Conservation (phyloP, 2,113 vertebrate species). For the Vombatus ursinus region DNA sequence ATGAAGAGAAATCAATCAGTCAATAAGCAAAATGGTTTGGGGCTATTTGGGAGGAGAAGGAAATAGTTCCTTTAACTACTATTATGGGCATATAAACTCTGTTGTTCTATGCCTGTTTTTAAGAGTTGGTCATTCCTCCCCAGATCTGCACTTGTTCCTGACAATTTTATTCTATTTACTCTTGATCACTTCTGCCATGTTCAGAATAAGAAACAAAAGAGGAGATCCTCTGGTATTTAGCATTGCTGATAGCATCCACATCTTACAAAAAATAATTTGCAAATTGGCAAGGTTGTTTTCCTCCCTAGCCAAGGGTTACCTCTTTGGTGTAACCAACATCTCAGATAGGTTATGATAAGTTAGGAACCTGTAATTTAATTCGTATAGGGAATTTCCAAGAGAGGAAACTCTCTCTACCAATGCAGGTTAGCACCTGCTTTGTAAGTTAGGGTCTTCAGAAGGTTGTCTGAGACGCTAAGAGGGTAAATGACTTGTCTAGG, state of each 20-base stretch:
- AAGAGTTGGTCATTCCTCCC: neutral
- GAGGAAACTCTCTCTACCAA: neutral
- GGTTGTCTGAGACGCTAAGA: neutral
- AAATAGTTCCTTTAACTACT: neutral
- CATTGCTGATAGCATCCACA: neutral
- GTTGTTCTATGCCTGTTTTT: neutral
- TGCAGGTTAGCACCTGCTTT: neutral
- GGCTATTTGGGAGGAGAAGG: neutral
- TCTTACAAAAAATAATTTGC: neutral
- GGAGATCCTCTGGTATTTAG: neutral
- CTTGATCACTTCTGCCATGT: neutral
- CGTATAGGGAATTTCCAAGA: neutral
- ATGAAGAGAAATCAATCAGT: neutral
- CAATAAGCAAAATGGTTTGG: neutral
- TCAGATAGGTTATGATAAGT: neutral
- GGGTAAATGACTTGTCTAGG: neutral
- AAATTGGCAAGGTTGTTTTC: neutral
- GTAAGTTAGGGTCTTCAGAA: neutral
- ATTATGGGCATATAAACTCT: neutral
- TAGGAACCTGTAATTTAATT: neutral
- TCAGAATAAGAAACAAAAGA: neutral
- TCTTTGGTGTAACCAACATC: neutral
- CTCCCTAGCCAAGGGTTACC: neutral
- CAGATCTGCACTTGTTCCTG: conserved; percentile 6
- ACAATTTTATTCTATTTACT: neutral